Evolutionary conservation across 2,113 vertebrate genomes (phyloP).

Genomic region (Paramisgurnus dabryanus): DNA sequence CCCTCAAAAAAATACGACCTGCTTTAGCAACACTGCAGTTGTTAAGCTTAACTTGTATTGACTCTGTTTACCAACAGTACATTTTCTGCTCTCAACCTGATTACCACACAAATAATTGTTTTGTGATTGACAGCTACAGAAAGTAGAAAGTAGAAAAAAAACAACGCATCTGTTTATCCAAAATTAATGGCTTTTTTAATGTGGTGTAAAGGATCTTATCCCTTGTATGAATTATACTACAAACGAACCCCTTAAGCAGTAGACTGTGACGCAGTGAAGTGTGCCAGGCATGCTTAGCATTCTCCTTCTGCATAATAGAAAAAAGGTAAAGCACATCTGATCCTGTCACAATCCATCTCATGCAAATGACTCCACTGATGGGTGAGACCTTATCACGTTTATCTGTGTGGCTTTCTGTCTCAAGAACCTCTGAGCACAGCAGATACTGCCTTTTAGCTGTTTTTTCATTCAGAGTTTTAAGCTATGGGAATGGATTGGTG

Average conservation of each 20-base stretch:
- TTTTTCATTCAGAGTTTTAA: constrained; percentile 12
- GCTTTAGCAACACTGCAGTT: constrained; percentile 34
- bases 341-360: constrained; percentile 43
- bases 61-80: constrained; percentile 50
- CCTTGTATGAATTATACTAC: constrained; percentile 57
- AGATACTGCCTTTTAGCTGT: constrained; percentile 27
- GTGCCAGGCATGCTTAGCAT: constrained; percentile 45
- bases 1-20: constrained; percentile 40
- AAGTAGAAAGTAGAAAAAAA: constrained; percentile 35
- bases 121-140: constrained; percentile 61
- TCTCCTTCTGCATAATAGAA: constrained; percentile 36
- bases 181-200: constrained; percentile 65
- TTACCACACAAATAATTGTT: constrained; percentile 62
- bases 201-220: constrained; percentile 53
- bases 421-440: constrained; percentile 12
- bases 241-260: constrained; percentile 52
- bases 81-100: constrained; percentile 58
- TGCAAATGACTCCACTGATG: constrained; percentile 49
- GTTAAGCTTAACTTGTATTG: constrained; percentile 12
- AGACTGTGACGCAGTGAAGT: constrained; percentile 49
- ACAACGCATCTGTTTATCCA: constrained; percentile 63
- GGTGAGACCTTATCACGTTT: constrained; percentile 39
- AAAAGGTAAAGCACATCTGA: constrained; percentile 46
- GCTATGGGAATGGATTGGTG: constrained; percentile 34
- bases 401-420: constrained; percentile 29